phyloP scores from a whole-genome alignment of 2,888 invertebrate species.

The Molanna angustata region DNA sequence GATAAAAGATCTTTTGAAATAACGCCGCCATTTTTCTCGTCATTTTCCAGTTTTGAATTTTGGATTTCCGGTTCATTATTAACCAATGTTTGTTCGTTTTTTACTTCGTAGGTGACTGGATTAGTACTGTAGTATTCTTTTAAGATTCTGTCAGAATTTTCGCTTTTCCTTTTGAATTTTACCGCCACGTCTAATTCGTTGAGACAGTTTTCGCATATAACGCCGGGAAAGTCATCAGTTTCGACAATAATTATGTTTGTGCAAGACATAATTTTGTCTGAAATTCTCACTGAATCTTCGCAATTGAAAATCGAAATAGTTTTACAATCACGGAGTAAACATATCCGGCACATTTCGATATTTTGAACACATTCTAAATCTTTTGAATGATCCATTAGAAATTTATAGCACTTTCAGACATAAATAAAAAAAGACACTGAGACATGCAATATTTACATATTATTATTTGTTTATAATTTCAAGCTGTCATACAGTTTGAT shows the following conservation, averaged over 20 bases:
- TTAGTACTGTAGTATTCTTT: constrained; percentile 5
- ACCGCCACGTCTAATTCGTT: constrained; percentile 17
- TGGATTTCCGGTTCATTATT: no score
- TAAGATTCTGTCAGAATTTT: constrained; percentile 19
- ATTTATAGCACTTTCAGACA: no score
- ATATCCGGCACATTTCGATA: constrained; percentile 21
- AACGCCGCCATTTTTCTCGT: no score
- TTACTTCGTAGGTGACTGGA: not conserved
- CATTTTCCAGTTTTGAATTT: no score
- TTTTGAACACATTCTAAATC: no score
- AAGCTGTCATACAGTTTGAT: no score
- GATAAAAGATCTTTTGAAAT: no score
- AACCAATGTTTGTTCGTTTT: no score
- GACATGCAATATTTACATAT: no score
- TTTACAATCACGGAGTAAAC: constrained; percentile 16
- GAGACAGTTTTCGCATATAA: constrained; percentile 19
- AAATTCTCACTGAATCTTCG: constrained; percentile 7
- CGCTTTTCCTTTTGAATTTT: constrained; percentile 24
- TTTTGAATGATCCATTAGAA: no score
- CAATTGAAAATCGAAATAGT: constrained; percentile 20
- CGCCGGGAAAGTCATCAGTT: constrained; percentile 13
- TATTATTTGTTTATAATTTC: no score
- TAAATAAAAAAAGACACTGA: no score
- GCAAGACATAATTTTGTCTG: constrained; percentile 22
- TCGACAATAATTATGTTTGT: constrained; percentile 14